These are phyloP conservation scores for Phrynocephalus vlangalii DNA, from an alignment of 2,797 vertebrate genomes.

Conservation along the genomic window DNA sequence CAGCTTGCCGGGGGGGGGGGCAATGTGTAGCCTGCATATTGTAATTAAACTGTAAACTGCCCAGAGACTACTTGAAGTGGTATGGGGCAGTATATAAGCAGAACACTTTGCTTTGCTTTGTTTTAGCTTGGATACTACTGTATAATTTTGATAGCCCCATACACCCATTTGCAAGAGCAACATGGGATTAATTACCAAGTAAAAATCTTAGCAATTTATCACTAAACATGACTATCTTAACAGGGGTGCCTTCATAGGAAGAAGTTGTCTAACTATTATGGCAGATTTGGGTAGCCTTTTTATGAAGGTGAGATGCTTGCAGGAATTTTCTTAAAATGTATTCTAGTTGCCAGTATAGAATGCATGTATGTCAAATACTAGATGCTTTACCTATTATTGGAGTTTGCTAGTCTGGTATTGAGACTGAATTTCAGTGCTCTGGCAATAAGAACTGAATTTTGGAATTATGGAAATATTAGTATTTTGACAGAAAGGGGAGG, in stretches of 20 bases:
- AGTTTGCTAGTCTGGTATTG: neutral
- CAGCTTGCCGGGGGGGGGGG: too few species aligned
- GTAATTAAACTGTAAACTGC: too few species aligned
- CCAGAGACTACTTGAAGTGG: too few species aligned
- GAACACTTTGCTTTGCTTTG: neutral
- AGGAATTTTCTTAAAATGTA: neutral
- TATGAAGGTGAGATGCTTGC: neutral
- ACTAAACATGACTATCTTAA: neutral
- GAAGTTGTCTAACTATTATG: neutral
- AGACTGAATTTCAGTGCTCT: neutral
- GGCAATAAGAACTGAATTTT: neutral
- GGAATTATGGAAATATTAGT: slow-evolving; percentile 19
- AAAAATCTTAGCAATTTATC: neutral
- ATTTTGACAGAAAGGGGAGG: slow-evolving; percentile 3
- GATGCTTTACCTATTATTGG: neutral
- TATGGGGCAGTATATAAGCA: too few species aligned
- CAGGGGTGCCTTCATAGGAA: neutral
- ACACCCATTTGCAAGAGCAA: neutral
- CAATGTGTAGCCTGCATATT: too few species aligned
- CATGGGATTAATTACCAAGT: neutral
- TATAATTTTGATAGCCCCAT: neutral
- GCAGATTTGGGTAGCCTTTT: neutral
- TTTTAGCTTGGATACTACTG: neutral
- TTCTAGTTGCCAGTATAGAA: neutral
- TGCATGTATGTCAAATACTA: neutral